Conservation (phyloP, 2,888 invertebrate species). For the Arrhopalites spinosus region DNA sequence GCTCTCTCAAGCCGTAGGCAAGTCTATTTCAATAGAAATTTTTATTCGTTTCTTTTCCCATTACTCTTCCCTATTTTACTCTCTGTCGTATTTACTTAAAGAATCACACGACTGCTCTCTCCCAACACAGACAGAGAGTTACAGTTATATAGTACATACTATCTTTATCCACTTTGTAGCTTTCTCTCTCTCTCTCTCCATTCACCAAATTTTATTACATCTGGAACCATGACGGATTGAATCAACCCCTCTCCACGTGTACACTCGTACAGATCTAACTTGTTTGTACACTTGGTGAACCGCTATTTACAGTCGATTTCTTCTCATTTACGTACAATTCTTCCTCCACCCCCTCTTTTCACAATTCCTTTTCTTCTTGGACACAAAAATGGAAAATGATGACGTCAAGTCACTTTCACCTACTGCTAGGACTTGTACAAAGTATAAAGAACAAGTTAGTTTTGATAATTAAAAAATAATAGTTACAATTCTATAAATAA, state of each 20-base stretch:
- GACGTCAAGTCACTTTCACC: no score
- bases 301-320: no score
- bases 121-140: background rate
- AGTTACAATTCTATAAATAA: no score
- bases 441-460: no score
- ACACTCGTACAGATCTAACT: background rate
- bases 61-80: conserved; percentile 38
- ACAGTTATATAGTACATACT: no score
- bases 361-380: no score
- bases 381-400: no score
- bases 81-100: conserved; percentile 47
- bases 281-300: no score
- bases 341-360: no score
- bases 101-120: conserved; percentile 46
- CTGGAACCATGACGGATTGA: conserved; percentile 13
- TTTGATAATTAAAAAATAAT: no score
- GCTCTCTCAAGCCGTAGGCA: conserved; percentile 48
- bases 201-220: conserved; percentile 32
- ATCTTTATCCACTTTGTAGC: background rate
- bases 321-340: no score
- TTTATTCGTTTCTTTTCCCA: conserved; percentile 50
- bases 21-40: conserved; percentile 44
- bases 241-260: background rate
- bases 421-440: no score
- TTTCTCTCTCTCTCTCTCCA: background rate